These are phyloP conservation scores for Tetragonisca angustula DNA, from an alignment of 2,888 invertebrate genomes.

Conservation along the genomic window DNA sequence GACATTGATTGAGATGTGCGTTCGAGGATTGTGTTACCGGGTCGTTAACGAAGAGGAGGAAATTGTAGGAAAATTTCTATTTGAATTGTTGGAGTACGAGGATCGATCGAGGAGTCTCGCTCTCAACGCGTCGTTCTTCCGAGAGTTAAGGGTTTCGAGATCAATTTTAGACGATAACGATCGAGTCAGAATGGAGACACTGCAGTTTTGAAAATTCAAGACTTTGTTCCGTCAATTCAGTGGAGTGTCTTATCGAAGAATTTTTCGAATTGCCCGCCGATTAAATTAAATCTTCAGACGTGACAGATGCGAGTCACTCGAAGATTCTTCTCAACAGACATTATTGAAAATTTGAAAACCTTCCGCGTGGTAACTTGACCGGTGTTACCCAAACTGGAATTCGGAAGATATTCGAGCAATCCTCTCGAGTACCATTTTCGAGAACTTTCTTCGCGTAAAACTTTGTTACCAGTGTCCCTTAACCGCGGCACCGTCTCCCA, in stretches of 20 bases:
- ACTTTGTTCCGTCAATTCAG: neutral
- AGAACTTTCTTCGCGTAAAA: conserved; percentile 22
- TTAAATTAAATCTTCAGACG: neutral
- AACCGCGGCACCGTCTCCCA: neutral
- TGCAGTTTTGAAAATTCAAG: neutral
- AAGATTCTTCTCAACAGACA: neutral
- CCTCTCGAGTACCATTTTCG: conserved; percentile 7
- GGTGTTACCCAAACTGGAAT: neutral
- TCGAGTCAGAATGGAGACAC: too few species aligned
- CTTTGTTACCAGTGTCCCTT: conserved; percentile 17
- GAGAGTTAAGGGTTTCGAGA: too few species aligned
- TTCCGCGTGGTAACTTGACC: neutral
- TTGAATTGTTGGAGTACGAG: neutral
- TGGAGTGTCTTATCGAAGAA: neutral
- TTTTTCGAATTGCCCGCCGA: rapidly evolving
- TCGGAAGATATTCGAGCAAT: neutral
- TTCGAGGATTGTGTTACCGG: neutral
- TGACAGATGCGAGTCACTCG: neutral
- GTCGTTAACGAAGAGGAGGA: neutral
- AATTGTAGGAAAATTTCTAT: neutral
- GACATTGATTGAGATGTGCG: neutral
- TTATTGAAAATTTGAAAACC: neutral
- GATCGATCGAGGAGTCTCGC: neutral
- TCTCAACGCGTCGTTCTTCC: neutral
- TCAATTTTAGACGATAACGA: too few species aligned